Conservation (phyloP, 2,113 vertebrate species). For the Girardinichthys multiradiatus region DNA sequence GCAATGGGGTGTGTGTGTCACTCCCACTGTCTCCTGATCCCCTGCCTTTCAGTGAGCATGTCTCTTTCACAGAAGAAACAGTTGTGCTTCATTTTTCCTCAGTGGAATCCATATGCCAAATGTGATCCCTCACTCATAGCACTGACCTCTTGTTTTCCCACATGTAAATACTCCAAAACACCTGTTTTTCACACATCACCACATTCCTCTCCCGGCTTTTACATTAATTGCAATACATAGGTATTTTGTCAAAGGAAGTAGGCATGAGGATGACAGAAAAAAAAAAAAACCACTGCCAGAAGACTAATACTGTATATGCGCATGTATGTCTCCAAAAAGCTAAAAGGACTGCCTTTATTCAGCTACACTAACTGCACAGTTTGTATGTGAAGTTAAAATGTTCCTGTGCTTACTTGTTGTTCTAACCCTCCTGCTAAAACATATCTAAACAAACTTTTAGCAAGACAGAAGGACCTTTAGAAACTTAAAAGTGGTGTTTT, state of each 20-base stretch:
- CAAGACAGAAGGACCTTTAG: conserved; percentile 62
- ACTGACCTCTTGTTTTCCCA: conserved; percentile 45
- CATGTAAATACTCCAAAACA: conserved; percentile 54
- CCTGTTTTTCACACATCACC: conserved; percentile 64
- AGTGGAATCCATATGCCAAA: conserved; percentile 61
- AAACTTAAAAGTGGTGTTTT: conserved; percentile 44
- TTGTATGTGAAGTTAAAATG: conserved; percentile 59
- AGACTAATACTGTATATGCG: conserved; percentile 12
- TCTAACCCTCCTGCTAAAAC: conserved; percentile 31
- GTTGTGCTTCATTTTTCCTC: conserved; percentile 33
- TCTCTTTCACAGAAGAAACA: conserved; percentile 24
- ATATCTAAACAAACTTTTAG: conserved; percentile 60
- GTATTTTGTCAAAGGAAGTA: conserved; percentile 11
- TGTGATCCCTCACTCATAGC: conserved; percentile 57
- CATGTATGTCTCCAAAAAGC: neutral
- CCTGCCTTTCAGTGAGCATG: conserved; percentile 12
- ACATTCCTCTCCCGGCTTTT: conserved; percentile 8
- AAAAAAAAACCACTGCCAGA: conserved; percentile 7
- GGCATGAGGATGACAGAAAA: neutral
- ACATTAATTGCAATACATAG: neutral
- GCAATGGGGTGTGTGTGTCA: conserved; percentile 47
- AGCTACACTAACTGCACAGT: neutral
- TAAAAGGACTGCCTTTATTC: conserved; percentile 13
- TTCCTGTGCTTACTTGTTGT: conserved; percentile 49
- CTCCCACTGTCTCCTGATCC: conserved; percentile 43